phyloP scores from a whole-genome alignment of 2,113 vertebrate genomes.

The Myrmecophaga tridactyla region DNA sequence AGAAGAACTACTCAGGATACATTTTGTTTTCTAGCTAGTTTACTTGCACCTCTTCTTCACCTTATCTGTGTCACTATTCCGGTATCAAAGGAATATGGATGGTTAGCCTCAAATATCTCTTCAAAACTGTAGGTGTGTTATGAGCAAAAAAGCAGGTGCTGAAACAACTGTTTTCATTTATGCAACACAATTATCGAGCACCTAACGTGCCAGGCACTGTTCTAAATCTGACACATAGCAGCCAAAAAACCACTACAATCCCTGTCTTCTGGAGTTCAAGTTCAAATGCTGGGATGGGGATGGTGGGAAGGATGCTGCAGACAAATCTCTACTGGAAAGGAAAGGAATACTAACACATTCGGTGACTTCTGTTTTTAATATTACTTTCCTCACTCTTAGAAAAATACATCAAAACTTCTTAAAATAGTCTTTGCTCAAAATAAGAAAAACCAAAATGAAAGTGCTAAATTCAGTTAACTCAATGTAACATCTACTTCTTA shows the following conservation, averaged over 20 bases:
- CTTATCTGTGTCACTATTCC: neutral
- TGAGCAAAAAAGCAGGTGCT: neutral
- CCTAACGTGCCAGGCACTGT: no score
- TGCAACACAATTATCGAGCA: neutral
- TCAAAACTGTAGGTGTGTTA: no score
- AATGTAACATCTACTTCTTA: neutral
- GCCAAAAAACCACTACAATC: neutral
- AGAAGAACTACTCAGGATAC: no score
- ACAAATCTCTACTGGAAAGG: neutral
- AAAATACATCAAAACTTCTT: neutral
- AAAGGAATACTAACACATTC: neutral
- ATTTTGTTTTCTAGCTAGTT: neutral
- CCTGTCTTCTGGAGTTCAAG: neutral
- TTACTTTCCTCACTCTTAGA: neutral
- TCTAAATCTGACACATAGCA: neutral
- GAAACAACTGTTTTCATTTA: neutral
- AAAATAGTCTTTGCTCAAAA: neutral
- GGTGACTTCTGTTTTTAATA: neutral
- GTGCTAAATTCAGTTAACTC: constrained; percentile 8
- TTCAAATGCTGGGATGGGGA: neutral
- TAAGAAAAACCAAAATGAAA: neutral
- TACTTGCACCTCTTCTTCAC: accelerated
- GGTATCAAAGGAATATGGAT: neutral
- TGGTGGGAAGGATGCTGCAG: accelerated
- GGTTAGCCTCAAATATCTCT: neutral